These are phyloP conservation scores for Chymomyza caudatula DNA, from an alignment of 2,888 invertebrate species.

Conservation along the genomic window DNA sequence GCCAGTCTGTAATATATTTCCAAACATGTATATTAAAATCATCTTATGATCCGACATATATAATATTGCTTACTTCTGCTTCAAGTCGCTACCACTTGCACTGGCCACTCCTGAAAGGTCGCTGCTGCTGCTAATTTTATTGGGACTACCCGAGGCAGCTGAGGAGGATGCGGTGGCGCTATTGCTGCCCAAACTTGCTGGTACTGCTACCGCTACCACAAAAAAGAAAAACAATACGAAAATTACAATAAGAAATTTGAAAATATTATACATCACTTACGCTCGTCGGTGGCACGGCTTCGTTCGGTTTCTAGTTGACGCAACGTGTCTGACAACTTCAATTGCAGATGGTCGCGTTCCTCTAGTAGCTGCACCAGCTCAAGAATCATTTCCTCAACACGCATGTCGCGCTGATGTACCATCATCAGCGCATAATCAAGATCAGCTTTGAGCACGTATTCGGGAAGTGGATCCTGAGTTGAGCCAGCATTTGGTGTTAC, in stretches of 20 bases:
- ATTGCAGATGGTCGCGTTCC: slow-evolving; percentile 90
- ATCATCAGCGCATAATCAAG: slow-evolving; percentile 89
- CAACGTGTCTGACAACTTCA: slow-evolving; percentile 89
- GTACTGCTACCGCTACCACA: neutral
- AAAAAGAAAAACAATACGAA: neutral
- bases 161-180: slow-evolving; percentile 15
- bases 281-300: slow-evolving; percentile 47
- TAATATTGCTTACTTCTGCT: slow-evolving; percentile 66
- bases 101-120: slow-evolving; percentile 32
- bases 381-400: slow-evolving; percentile 91
- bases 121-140: slow-evolving; percentile 29
- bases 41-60: too few species aligned
- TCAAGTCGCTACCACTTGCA: slow-evolving; percentile 64
- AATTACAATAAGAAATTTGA: neutral
- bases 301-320: slow-evolving; percentile 84
- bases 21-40: too few species aligned
- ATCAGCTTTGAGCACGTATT: slow-evolving; percentile 80
- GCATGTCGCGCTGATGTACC: slow-evolving; percentile 91
- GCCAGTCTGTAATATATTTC: slow-evolving; percentile 78
- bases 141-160: slow-evolving; percentile 30
- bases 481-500: neutral
- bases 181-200: neutral
- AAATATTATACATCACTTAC: slow-evolving; percentile 46
- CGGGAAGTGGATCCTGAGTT: slow-evolving; percentile 26
- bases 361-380: slow-evolving; percentile 90